Conservation (phyloP, 2,797 vertebrate species). For the Pygocentrus nattereri region DNA sequence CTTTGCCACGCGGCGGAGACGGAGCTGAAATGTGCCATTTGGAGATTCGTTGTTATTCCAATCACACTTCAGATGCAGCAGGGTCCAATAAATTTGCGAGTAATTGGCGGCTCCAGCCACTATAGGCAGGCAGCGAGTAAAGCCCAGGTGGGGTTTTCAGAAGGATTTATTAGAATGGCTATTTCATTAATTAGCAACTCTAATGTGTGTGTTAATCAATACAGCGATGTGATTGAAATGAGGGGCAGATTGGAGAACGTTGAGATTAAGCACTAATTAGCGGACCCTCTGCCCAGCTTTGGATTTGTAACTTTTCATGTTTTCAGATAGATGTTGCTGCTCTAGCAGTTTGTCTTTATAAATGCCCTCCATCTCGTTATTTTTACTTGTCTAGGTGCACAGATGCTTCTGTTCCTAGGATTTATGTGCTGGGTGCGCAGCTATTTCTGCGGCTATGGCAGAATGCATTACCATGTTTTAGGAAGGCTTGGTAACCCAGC, state of each 20-base stretch:
- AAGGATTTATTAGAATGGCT: conserved; percentile 67
- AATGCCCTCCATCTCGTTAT: not conserved
- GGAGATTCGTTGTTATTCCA: conserved; percentile 83
- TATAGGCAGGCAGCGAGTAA: conserved; percentile 66
- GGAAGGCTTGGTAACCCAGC: not conserved
- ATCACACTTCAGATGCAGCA: conserved; percentile 81
- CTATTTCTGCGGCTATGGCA: not conserved
- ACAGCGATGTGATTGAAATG: conserved; percentile 62
- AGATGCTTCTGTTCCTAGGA: not conserved
- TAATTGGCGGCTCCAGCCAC: conserved; percentile 82
- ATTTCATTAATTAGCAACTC: conserved; percentile 81
- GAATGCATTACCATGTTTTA: not conserved
- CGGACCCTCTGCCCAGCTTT: conserved; percentile 3
- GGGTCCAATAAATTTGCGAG: conserved; percentile 82
- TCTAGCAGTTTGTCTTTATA: conserved; percentile 37
- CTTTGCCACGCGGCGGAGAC: conserved; percentile 69
- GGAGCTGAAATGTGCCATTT: conserved; percentile 73
- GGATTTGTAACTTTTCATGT: conserved; percentile 46
- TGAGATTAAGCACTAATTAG: conserved; percentile 48
- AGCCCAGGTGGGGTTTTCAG: conserved; percentile 74
- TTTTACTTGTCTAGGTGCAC: conserved; percentile 17
- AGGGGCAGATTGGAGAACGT: conserved; percentile 56
- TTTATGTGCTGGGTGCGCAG: not conserved
- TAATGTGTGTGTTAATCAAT: conserved; percentile 72
- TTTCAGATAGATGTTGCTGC: conserved; percentile 55